A percentile compares a stretch with the other conserved stretches of the same genome.
Evolutionary conservation across 2,888 invertebrate genomes (phyloP).

Genomic region (Cephalotes varians): DNA sequence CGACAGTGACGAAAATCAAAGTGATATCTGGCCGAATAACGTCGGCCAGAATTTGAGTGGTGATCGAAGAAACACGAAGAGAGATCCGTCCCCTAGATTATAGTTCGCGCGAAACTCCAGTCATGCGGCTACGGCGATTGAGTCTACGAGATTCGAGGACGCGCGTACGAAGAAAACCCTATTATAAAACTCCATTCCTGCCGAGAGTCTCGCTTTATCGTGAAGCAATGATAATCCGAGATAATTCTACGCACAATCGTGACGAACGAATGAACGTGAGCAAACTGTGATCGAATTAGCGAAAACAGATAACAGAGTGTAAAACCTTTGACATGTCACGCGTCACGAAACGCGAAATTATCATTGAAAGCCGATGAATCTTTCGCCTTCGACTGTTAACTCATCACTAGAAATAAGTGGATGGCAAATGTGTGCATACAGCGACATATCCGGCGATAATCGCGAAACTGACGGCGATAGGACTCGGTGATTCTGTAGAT

Average conservation of each 20-base stretch:
- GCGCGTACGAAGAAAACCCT: conserved; percentile 56
- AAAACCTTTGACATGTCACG: neutral
- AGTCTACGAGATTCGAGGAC: conserved; percentile 59
- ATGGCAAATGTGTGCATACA: conserved; percentile 17
- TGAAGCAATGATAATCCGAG: neutral
- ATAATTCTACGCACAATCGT: neutral
- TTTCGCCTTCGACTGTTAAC: neutral
- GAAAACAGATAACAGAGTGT: neutral
- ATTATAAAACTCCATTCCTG: neutral
- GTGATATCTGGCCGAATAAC: conserved; percentile 31
- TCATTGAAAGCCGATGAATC: neutral
- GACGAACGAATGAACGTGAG: neutral
- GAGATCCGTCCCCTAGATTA: conserved; percentile 37
- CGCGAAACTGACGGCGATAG: conserved; percentile 34
- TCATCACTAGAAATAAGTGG: neutral
- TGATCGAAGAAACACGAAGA: conserved; percentile 11
- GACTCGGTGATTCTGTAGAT: conserved; percentile 53
- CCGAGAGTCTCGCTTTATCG: neutral
- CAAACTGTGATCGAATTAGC: neutral
- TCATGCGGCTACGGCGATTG: conserved; percentile 40
- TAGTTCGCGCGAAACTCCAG: conserved; percentile 11
- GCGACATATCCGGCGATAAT: conserved; percentile 33
- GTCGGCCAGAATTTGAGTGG: neutral
- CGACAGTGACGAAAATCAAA: conserved; percentile 56
- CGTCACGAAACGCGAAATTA: neutral